These are phyloP conservation scores for Alethe castanea DNA, from an alignment of 2,113 vertebrate species.

Conservation along the genomic window DNA sequence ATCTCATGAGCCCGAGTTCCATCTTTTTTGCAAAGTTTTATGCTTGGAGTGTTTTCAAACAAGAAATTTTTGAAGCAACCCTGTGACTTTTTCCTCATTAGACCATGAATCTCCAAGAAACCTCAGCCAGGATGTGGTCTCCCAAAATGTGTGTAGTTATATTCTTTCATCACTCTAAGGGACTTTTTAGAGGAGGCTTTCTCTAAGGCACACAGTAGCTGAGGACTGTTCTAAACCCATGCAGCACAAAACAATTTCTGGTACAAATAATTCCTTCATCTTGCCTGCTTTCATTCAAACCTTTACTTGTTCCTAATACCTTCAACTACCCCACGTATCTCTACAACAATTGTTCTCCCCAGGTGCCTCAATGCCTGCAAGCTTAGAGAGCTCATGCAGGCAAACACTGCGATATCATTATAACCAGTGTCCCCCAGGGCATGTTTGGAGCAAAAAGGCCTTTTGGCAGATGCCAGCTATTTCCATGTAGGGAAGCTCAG, in stretches of 20 bases:
- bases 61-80: neutral
- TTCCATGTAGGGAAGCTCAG: neutral
- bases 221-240: neutral
- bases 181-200: neutral
- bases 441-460: neutral
- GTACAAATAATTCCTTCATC: neutral
- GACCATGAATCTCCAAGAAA: neutral
- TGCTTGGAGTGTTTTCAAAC: neutral
- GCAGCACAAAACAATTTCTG: neutral
- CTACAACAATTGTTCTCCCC: neutral
- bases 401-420: no score
- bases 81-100: neutral
- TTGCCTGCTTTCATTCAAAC: neutral
- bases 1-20: neutral
- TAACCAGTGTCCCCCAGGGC: neutral
- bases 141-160: fast-evolving
- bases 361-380: neutral
- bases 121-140: neutral
- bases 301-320: neutral
- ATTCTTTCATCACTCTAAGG: neutral
- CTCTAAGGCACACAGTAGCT: neutral
- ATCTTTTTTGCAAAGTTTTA: neutral
- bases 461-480: neutral
- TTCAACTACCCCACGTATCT: neutral
- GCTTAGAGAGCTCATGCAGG: neutral